phyloP scores from a whole-genome alignment of 1,140 invertebrate genomes.

The Brachionus rotundiformis region DNA sequence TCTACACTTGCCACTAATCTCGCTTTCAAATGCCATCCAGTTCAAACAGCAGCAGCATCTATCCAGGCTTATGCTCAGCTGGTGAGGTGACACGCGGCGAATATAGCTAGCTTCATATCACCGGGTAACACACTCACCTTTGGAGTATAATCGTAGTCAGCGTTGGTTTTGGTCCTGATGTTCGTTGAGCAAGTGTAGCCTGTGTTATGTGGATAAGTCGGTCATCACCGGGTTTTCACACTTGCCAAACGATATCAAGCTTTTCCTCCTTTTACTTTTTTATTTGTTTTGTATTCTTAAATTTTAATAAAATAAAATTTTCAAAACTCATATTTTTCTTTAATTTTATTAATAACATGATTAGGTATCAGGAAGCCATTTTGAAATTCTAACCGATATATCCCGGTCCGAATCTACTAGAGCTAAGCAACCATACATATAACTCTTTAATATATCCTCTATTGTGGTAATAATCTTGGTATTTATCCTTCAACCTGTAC shows the following conservation, averaged over 20 bases:
- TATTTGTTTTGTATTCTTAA: not conserved
- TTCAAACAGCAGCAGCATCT: not conserved
- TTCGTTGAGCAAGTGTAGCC: slow-evolving; percentile 48
- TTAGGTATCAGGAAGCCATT: no score
- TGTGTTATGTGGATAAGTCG: slow-evolving; percentile 35
- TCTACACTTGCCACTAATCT: slow-evolving; percentile 52
- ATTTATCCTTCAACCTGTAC: no score
- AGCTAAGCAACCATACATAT: no score
- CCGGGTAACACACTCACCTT: slow-evolving; percentile 53
- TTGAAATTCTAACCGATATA: no score
- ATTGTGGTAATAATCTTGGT: no score
- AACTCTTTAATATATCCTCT: no score
- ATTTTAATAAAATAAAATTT: not conserved
- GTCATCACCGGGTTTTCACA: slow-evolving; percentile 53
- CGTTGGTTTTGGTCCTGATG: not conserved
- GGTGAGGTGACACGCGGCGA: slow-evolving; percentile 37
- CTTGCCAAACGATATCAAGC: slow-evolving; percentile 41
- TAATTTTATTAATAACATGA: no score
- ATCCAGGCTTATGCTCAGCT: slow-evolving; percentile 14
- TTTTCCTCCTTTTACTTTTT: not conserved
- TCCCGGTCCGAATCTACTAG: no score
- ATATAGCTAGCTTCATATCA: slow-evolving; percentile 42
- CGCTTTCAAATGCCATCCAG: slow-evolving; percentile 10
- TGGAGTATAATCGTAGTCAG: slow-evolving; percentile 20
- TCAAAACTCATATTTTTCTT: not conserved